Base-by-base conservation (phyloP, 2,113 vertebrate genomes). In the Hepsetus odoe region DNA sequence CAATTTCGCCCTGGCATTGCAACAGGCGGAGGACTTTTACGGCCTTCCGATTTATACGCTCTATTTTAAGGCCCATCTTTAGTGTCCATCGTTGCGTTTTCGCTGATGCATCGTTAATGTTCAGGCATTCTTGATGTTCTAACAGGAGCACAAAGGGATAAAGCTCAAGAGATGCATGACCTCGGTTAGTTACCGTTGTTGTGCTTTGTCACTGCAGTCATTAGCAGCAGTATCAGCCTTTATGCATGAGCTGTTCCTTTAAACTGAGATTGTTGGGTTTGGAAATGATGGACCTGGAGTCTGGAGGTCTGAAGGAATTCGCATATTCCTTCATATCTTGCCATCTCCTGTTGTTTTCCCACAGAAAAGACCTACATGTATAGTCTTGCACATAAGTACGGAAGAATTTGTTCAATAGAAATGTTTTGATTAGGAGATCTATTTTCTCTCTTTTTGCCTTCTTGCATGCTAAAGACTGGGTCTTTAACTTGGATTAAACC, bases 321-420 rank as follows among this genome's bases (percentile, higher is more conserved):
- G n/a, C n/a, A n/a, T n/a, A n/a, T n/a, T n/a, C n/a, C n/a, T n/a
- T n/a, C n/a, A 73, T 28, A 44, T 42, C 46, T 74, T 74, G 70
- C 70, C 70, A 30, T 40, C 62, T 64, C n/a, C 56, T 68, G 44
- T 59, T 77, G 67, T 70, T 76, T 56, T 20, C 79, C 30, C 46
- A 49, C 70, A 77, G 40, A 74, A 69, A 78, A 68, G 49, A 78
- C 66, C 51, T 64, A 68, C 69, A 46, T 77, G 3, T 18, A 76
- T n/a, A n/a, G n/a, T 72, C 46, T 2, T 35, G 40, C 69, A 24
- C 68, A 46, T 6, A 24, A 26, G 10, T 28, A 1, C 73, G 51
- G 32, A 14, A n/a, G 18, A 32, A 32, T 18, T 79, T 64, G 61
- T 58, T 53, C 62, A 24, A 18, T 64, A 16, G 30, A 53, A 33